phyloP scores from a whole-genome alignment of 37 sponge, comb jelly and placozoan genomes.

The Beroe forskalii region DNA sequence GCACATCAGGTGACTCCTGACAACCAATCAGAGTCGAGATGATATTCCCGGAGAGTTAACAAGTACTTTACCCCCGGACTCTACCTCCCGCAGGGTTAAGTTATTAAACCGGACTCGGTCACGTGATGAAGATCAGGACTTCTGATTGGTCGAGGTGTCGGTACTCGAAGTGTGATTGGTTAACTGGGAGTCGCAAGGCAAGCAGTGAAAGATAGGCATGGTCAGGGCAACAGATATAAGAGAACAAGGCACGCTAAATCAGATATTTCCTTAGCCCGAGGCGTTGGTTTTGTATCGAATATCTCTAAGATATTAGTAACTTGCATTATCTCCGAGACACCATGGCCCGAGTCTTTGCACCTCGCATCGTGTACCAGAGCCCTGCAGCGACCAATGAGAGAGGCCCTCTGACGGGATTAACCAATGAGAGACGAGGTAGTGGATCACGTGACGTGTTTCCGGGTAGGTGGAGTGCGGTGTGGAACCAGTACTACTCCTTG shows the following conservation, averaged over 20 bases:
- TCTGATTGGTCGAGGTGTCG: conserved; percentile 8
- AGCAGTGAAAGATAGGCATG: conserved; percentile 29
- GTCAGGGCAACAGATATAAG: conserved; percentile 50
- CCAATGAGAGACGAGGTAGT: not conserved
- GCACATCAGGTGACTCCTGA: not conserved
- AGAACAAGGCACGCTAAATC: conserved; percentile 55
- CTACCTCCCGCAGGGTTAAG: conserved; percentile 42
- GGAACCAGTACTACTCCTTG: conserved; percentile 23
- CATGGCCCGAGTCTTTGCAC: conserved; percentile 43
- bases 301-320: too few relatives aligned
- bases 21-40: conserved; percentile 14
- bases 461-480: not conserved
- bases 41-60: conserved; percentile 9
- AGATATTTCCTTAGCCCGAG: not conserved
- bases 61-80: conserved; percentile 59
- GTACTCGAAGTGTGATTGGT: not conserved
- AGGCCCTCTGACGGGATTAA: not conserved
- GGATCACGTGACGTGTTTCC: conserved; percentile 1
- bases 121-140: not conserved
- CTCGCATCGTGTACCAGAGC: conserved; percentile 24
- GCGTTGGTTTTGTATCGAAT: too few relatives aligned
- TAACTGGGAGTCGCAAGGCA: not conserved
- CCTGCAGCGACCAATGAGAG: not conserved
- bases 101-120: conserved; percentile 35
- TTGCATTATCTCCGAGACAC: not conserved